Evolutionary conservation across 2,113 vertebrate species (phyloP), one percentile per base, ranked within the genome.

Genomic region (Buteo buteo): DNA sequence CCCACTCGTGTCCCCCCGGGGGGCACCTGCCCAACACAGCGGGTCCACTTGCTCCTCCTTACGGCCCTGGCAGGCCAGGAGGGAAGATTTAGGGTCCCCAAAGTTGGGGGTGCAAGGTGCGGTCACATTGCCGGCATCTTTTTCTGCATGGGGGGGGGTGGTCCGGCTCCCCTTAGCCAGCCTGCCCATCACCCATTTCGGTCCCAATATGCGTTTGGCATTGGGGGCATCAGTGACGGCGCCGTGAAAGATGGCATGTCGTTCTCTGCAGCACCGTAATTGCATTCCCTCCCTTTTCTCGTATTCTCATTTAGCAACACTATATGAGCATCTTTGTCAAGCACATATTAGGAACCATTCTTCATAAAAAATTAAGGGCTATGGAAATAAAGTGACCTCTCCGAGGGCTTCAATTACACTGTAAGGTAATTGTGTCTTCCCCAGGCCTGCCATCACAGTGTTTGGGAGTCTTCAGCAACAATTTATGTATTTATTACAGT

Each of bases 401-500:
- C 76, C 0, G 1, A 96, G 82, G 64, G 57, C 90, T 92, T 94
- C 92, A 96, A 92, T 97, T 97, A 93, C 88, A 71, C 59, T 49
- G 71, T 13, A 66, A 96, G 74, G 93, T 96, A 96, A 96, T 93
- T 94, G 90, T 90, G 74, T 73, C 93, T 93, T 95, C 88, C 79
- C 47, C 17, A 2, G 64, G 71, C 80, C 87, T 92, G 52, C 96
- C 88, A 67, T 74, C 85, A 42, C 3, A 2, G 67, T 79, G 92
- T 83, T 92, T 93, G 94, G 96, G 86, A 95, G 85, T 90, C 88
- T 92, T 91, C 94, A 93, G 91, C 67, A 76, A 70, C 93, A 93
- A 90, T 92, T 96, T 95, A 86, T 91, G 78, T 93, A 94, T 95
- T 97, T 96, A 94, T 96, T 95, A 94, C 79, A 61, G 67, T 96